Evolutionary conservation across 2,888 invertebrate genomes (phyloP).

Genomic region (Brachyptera risi): DNA sequence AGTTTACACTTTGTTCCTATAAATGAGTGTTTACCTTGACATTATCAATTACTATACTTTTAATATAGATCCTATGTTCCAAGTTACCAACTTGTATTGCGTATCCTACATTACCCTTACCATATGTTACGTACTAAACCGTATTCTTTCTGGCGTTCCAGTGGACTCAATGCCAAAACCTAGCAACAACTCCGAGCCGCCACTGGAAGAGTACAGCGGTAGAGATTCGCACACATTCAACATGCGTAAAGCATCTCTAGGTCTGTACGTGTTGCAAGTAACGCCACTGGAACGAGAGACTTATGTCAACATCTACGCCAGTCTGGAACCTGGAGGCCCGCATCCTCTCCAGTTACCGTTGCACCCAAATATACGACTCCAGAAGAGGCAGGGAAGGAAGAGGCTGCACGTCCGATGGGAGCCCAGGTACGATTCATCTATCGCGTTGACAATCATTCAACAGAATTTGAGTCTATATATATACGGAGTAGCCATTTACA

Average conservation of each 20-base stretch:
- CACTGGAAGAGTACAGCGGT: slow-evolving; percentile 36
- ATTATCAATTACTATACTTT: no score
- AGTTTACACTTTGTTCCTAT: no score
- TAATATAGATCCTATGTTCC: no score
- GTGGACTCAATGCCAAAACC: slow-evolving; percentile 14
- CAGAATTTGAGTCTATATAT: no score
- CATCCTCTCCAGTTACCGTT: slow-evolving; percentile 24
- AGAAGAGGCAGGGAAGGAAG: slow-evolving; percentile 23
- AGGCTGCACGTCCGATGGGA: slow-evolving; percentile 31
- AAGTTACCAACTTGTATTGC: no score
- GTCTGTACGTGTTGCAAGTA: slow-evolving; percentile 37
- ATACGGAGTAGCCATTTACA: no score
- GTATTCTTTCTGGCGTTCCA: no score
- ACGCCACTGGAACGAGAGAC: slow-evolving; percentile 36
- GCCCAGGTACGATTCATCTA: slow-evolving; percentile 30
- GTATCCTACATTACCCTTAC: no score
- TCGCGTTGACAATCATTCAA: no score
- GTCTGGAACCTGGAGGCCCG: slow-evolving; percentile 26
- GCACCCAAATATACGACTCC: slow-evolving; percentile 24
- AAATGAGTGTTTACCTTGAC: no score
- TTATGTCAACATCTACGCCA: slow-evolving; percentile 37
- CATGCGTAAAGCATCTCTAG: slow-evolving; percentile 31
- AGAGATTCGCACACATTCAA: slow-evolving; percentile 35
- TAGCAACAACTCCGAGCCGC: slow-evolving; percentile 6
- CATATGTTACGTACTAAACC: no score